Evolutionary conservation across 2,888 invertebrate genomes (phyloP), one percentile per base, ranked within the genome.

Genomic region (Uropetala carovei): DNA sequence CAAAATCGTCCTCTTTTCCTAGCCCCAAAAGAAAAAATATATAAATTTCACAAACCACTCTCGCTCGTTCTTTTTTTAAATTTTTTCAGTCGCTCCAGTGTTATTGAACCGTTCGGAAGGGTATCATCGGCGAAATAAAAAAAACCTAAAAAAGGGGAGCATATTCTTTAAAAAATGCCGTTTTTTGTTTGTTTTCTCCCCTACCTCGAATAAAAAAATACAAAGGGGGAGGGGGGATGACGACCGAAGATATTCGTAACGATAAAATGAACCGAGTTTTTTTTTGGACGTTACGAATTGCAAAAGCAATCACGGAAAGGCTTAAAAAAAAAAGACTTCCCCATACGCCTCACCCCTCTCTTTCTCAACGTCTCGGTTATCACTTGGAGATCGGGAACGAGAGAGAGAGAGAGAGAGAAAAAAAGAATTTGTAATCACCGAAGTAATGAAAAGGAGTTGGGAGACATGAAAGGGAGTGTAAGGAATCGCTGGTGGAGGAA

Each of bases 381-480:
- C 75, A 75, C 27, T 75, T 75, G 75, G 75, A 75, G 27, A 75
- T 75, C 68, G 7, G n/a, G 68, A 5, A 43, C 43, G 68, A 22
- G 18, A 30, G 64, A 18, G 89, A 16, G n/a, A 8, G 68, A 22
- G 18, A 30, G 64, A 18, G 89, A 16, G n/a, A 8, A 64, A 89
- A n/a, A 89, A 89, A 56, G 64, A 59, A 64, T 89, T 89, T 59
- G 30, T 89, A 68, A 89, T 89, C 89, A 89, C 27, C 89, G 43
- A 89, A 89, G 89, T 18, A 89, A 89, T 89, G 89, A 68, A 89
- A 89, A 89, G 89, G 56, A 89, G 43, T n/a, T 60, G 89, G 43
- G 64, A 68, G n/a, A 68, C 89, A 83, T 83, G n/a, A 75, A 75
- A 75, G 75, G 16, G 64, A 75, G 75, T 10, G 75, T 75, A 75